Conservation (phyloP, 2,888 invertebrate genomes). For the Amiota minor region DNA sequence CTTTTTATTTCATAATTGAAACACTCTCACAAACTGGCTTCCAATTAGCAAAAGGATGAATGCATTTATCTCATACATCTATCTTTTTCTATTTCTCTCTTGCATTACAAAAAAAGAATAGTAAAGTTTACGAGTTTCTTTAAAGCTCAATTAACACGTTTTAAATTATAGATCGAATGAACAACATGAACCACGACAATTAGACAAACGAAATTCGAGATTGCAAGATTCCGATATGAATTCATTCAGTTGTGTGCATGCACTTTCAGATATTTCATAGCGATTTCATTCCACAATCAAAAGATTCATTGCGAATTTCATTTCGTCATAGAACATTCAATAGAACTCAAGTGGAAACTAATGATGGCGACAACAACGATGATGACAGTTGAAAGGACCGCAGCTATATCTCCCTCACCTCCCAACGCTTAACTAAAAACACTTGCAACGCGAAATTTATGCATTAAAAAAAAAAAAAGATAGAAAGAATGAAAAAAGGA, state of each 20-base stretch:
- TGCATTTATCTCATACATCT: too few relatives aligned
- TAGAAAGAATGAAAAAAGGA: too few relatives aligned
- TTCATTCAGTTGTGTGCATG: neutral
- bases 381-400: slow-evolving; percentile 14
- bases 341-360: slow-evolving; percentile 67
- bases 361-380: slow-evolving; percentile 47
- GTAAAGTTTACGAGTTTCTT: too few relatives aligned
- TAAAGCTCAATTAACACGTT: too few relatives aligned
- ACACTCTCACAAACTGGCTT: too few relatives aligned
- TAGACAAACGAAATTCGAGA: slow-evolving; percentile 49
- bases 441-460: slow-evolving; percentile 1
- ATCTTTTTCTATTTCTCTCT: too few relatives aligned
- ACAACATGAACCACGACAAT: slow-evolving; percentile 58
- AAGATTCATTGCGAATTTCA: slow-evolving; percentile 41
- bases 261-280: neutral
- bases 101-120: too few relatives aligned
- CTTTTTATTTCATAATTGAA: too few relatives aligned
- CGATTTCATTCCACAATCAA: slow-evolving; percentile 32
- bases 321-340: slow-evolving; percentile 67
- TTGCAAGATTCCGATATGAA: slow-evolving; percentile 22
- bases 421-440: neutral
- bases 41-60: too few relatives aligned
- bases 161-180: too few relatives aligned
- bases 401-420: neutral
- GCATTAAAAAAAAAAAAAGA: neutral